A percentile compares a stretch with the other conserved stretches of the same genome.
Conservation (phyloP, 2,797 vertebrate genomes). For the Spheniscus humboldti region DNA sequence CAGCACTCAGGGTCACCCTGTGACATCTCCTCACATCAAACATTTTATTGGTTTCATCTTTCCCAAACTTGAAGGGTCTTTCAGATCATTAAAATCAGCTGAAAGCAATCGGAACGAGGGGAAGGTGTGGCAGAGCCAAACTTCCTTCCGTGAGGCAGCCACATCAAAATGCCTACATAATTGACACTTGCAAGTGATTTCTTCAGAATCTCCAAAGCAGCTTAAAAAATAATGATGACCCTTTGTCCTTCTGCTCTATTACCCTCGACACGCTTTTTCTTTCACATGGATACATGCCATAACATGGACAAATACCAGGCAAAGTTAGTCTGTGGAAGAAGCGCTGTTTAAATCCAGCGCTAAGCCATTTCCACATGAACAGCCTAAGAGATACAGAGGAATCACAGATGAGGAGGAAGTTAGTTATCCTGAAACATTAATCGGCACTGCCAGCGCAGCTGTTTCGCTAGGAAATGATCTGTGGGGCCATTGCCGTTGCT, state of each 20-base stretch:
- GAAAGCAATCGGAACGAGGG: neutral
- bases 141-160: neutral
- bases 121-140: neutral
- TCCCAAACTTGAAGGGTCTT: neutral
- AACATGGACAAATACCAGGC: neutral
- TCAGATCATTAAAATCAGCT: neutral
- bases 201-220: neutral
- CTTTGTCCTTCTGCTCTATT: constrained; percentile 46
- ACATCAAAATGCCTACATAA: neutral
- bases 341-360: neutral
- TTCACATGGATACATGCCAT: neutral
- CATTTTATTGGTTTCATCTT: neutral
- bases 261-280: constrained; percentile 22
- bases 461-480: neutral
- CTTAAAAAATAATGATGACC: constrained; percentile 44
- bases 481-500: accelerated
- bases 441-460: constrained; percentile 22
- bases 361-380: constrained; percentile 40
- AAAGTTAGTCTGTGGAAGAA: neutral
- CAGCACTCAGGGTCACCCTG: neutral
- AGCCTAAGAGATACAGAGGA: constrained; percentile 19
- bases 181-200: neutral
- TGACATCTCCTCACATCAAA: neutral
- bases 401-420: constrained; percentile 4
- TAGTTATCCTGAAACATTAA: constrained; percentile 62